Conservation (phyloP, 2,113 vertebrate species). For the Varanus salvator region DNA sequence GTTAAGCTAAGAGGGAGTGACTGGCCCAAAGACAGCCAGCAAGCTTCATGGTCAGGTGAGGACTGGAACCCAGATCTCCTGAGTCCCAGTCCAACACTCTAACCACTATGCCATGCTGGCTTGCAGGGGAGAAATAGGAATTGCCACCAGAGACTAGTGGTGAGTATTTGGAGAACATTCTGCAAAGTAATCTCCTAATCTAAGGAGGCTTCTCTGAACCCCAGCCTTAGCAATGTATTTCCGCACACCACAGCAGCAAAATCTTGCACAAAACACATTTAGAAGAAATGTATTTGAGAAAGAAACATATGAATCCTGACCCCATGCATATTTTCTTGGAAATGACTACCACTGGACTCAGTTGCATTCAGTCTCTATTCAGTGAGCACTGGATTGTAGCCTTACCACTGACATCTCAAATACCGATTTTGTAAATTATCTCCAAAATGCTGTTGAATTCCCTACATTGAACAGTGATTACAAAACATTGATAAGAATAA, state of each 20-base stretch:
- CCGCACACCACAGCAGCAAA: neutral
- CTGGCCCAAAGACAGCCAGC: too few species aligned
- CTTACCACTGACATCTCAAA: neutral
- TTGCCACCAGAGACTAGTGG: too few species aligned
- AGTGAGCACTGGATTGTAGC: neutral
- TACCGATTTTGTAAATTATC: neutral
- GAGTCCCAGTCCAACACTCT: too few species aligned
- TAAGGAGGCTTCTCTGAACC: neutral
- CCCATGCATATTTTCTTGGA: neutral
- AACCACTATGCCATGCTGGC: too few species aligned
- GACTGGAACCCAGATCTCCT: too few species aligned
- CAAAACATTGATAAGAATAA: neutral
- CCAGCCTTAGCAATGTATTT: neutral
- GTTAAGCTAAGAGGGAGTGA: too few species aligned
- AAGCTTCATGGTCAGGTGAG: too few species aligned
- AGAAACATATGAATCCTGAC: neutral
- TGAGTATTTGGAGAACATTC: too few species aligned
- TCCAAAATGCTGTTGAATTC: slow-evolving; percentile 4
- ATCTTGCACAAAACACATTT: neutral
- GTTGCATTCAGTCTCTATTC: neutral
- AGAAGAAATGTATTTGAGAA: neutral
- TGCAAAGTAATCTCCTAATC: too few species aligned
- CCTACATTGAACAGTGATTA: slow-evolving; percentile 30
- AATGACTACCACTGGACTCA: neutral
- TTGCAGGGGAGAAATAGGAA: too few species aligned